phyloP scores from a whole-genome alignment of 2,113 vertebrate genomes.

The Ochotona princeps region DNA sequence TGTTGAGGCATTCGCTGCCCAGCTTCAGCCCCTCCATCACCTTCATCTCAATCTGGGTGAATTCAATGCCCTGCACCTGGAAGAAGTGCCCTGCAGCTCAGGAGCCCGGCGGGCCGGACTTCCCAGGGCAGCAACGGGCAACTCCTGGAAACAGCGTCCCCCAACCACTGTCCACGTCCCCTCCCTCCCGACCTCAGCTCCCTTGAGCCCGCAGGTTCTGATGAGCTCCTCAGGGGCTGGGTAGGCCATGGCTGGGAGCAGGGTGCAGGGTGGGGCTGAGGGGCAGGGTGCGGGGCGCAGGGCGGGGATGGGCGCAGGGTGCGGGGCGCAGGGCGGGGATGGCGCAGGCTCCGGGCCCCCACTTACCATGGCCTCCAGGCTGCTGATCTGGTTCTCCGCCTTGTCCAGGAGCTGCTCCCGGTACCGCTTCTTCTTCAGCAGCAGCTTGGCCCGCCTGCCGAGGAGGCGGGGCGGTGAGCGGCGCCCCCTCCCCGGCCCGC shows the following conservation, averaged over 20 bases:
- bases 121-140: not conserved
- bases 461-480: too few relatives aligned
- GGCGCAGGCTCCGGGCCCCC: rapidly evolving
- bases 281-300: too few relatives aligned
- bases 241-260: too few relatives aligned
- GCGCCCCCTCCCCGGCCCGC: too few relatives aligned
- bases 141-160: too few relatives aligned
- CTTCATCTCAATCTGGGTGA: constrained; percentile 96
- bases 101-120: rapidly evolving
- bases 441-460: constrained; percentile 86
- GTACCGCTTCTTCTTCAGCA: constrained; percentile 96
- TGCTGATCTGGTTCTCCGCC: constrained; percentile 95
- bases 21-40: constrained; percentile 95
- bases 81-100: rapidly evolving
- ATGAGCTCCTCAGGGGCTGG: too few relatives aligned
- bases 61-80: constrained; percentile 97
- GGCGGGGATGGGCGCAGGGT: not conserved
- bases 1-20: constrained; percentile 96
- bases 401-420: constrained; percentile 94
- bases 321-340: too few relatives aligned
- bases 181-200: too few relatives aligned
- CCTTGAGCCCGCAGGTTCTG: too few relatives aligned
- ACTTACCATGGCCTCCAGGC: constrained; percentile 94
- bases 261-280: too few relatives aligned
- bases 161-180: too few relatives aligned